phyloP scores from a whole-genome alignment of 1,140 invertebrate genomes.

The Megathymus violae region DNA sequence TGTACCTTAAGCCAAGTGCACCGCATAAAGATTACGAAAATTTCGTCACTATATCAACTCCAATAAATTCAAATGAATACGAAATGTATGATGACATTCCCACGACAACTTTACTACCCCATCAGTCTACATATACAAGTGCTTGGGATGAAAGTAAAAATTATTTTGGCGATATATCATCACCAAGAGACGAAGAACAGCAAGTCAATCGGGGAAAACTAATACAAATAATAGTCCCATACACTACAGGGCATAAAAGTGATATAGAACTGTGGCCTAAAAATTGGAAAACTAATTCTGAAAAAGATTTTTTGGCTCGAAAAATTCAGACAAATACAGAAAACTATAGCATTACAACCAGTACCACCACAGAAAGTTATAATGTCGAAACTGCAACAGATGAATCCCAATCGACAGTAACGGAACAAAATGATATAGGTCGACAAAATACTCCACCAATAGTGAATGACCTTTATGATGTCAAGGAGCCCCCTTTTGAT shows the following conservation, averaged over 20 bases:
- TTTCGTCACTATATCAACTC: conserved; percentile 61
- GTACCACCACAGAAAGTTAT: conserved; percentile 59
- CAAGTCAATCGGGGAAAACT: conserved; percentile 78
- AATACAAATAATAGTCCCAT: conserved; percentile 91
- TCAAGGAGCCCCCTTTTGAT: conserved; percentile 86
- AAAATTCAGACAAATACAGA: conserved; percentile 78
- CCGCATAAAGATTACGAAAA: conserved; percentile 77
- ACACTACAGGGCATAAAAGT: conserved; percentile 86
- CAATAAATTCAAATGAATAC: conserved; percentile 59
- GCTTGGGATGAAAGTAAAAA: conserved; percentile 59
- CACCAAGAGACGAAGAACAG: conserved; percentile 50
- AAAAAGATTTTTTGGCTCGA: conserved; percentile 72
- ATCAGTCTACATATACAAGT: conserved; percentile 42
- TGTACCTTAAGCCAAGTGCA: conserved; percentile 80
- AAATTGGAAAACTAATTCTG: conserved; percentile 60
- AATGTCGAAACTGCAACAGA: conserved; percentile 64
- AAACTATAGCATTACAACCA: conserved; percentile 36
- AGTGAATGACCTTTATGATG: conserved; percentile 71
- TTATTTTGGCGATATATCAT: conserved; percentile 55
- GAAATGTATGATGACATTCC: conserved; percentile 74
- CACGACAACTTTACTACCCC: conserved; percentile 56
- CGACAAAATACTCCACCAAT: conserved; percentile 53
- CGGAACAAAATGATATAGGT: conserved; percentile 57
- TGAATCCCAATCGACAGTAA: conserved; percentile 41
- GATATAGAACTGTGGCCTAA: conserved; percentile 55